Evolutionary conservation across 2,888 invertebrate species (phyloP), one percentile per base, ranked within the genome.

Genomic region (Acheta domesticus): DNA sequence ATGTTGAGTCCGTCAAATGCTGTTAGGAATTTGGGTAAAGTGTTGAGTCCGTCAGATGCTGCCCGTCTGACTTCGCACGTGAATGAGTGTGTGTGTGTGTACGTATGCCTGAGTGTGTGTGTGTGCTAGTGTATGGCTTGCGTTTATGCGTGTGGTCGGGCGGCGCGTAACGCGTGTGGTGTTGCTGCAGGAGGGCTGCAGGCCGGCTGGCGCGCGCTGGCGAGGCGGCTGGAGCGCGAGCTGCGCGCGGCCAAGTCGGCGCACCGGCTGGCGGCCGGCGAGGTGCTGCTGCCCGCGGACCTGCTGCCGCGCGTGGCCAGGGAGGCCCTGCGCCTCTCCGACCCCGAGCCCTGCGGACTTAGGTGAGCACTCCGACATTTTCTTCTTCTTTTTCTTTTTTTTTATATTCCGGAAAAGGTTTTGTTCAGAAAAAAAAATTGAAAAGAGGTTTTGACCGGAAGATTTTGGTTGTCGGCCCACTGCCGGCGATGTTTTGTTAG

Each of bases 321-420:
- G 82, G 93, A 95, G 86, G 93, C 96, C 81, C 89, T 96, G 79
- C 90, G 91, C 79, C 92, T 95, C 89, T 94, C 96, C 1, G 95
- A 96, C 86, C 92, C 93, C 78, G 96, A 97, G 87, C 96, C 96
- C 21, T 96, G 95, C 88, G 97, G 96, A 78, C 91, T 96, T 77
- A 89, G 95, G 83, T 87, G 82, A 84, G 83, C 81, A 81, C 19
- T 12, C 20, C 0, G 5, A 16, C 2, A 2, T 23, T 21, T 75
- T 74, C 4, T 74, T 1, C 0, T 8, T 4, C 1, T 74, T 74
- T 74, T n/a, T 20, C 11, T 11, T 8, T 74, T 11, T 20, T 20
- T 1, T 20, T n/a, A 20, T 19, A 20, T 19, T 19, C 19, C 19
- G 74, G 5, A 8, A 74, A 74, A 74, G 11, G 74, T 74, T 8